These are phyloP conservation scores for Marisa cornuarietis DNA, from an alignment of 1,140 invertebrate species.

Conservation along the genomic window DNA sequence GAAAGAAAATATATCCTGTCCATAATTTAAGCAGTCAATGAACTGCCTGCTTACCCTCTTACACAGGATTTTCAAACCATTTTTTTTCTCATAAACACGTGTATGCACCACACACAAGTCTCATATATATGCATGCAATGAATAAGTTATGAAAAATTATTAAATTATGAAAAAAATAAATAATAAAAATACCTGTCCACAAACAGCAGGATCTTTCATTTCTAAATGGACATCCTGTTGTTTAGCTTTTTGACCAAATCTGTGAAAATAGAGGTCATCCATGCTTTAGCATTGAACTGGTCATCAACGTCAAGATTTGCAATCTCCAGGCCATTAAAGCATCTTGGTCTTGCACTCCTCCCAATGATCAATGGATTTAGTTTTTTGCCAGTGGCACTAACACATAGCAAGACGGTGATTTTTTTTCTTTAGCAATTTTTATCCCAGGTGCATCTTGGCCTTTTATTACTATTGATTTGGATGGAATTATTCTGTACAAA, in stretches of 20 bases:
- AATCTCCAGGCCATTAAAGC: conserved; percentile 38
- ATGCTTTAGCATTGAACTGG: neutral
- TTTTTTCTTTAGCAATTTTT: conserved; percentile 36
- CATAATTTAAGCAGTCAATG: no score
- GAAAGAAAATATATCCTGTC: no score
- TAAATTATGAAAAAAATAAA: no score
- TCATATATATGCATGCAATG: no score
- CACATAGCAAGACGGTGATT: conserved; percentile 37
- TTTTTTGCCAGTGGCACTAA: conserved; percentile 39
- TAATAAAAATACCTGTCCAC: conserved; percentile 63
- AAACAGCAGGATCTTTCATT: conserved; percentile 64
- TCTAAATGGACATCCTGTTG: conserved; percentile 23
- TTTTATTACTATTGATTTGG: conserved; percentile 34
- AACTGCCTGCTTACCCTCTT: no score
- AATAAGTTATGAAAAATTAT: no score
- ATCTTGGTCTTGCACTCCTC: conserved; percentile 37
- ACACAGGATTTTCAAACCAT: no score
- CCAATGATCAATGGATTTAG: conserved; percentile 40
- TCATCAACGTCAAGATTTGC: neutral
- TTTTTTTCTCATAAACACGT: no score
- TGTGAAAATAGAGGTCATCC: neutral
- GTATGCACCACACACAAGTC: no score
- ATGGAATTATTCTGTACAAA: conserved; percentile 37
- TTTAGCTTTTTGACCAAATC: neutral
- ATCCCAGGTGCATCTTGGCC: conserved; percentile 26